Evolutionary conservation across 1,140 invertebrate species (phyloP).

Genomic region (Megalonaias nervosa): DNA sequence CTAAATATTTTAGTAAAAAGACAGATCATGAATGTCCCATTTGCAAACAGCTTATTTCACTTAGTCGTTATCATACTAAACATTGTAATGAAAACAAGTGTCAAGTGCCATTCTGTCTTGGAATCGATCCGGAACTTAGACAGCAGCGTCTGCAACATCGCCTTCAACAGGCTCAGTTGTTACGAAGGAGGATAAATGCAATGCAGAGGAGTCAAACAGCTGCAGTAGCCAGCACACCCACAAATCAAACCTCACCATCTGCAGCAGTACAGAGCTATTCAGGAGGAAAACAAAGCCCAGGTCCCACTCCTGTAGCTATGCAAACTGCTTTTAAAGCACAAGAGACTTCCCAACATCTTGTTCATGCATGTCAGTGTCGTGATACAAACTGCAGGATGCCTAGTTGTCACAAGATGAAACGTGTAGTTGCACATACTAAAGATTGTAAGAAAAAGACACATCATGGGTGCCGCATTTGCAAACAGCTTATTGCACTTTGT

Average conservation of each 20-base stretch:
- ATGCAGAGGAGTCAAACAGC: conserved; percentile 72
- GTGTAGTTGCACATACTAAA: conserved; percentile 97
- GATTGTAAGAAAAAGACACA: conserved; percentile 95
- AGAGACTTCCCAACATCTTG: conserved; percentile 94
- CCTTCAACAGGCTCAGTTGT: conserved; percentile 88
- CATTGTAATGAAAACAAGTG: conserved; percentile 95
- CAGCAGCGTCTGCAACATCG: conserved; percentile 96
- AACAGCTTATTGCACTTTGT: conserved; percentile 97
- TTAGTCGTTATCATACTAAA: conserved; percentile 99
- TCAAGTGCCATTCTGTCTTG: conserved; percentile 97
- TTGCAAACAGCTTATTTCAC: conserved; percentile 98
- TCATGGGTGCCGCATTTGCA: conserved; percentile 97
- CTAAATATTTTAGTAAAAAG: conserved; percentile 95
- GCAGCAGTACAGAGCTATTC: conserved; percentile 26
- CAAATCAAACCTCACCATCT: conserved; percentile 31
- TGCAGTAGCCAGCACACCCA: conserved; percentile 70
- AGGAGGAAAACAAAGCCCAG: conserved; percentile 74
- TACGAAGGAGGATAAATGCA: conserved; percentile 86
- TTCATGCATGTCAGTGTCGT: conserved; percentile 96
- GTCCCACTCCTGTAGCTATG: conserved; percentile 86
- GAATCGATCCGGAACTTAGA: conserved; percentile 97
- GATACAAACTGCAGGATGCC: conserved; percentile 98
- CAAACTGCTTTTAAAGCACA: conserved; percentile 93
- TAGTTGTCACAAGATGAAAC: conserved; percentile 99
- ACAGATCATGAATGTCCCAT: conserved; percentile 97